A percentile compares a stretch with the other conserved stretches of the same genome.
Conservation (phyloP, 2,113 vertebrate species). For the Sialia sialis region DNA sequence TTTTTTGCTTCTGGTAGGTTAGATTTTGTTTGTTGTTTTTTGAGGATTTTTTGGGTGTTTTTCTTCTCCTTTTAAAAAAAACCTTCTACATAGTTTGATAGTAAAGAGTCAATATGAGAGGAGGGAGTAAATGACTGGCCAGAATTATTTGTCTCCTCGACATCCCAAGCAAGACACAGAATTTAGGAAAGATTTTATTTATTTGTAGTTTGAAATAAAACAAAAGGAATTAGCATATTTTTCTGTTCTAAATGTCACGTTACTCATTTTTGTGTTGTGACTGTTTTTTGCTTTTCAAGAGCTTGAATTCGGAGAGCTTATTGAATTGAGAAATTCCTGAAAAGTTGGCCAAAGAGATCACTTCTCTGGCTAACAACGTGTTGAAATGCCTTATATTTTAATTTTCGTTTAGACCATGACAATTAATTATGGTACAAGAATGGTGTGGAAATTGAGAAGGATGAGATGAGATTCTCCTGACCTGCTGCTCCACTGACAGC, state of each 20-base stretch:
- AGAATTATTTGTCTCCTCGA: not conserved
- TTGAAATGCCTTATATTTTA: conserved; percentile 12
- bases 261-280: not conserved
- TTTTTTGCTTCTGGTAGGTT: not conserved
- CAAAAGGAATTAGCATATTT: not conserved
- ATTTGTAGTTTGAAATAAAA: not conserved
- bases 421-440: conserved; percentile 38
- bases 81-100: not conserved
- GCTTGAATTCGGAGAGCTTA: not conserved
- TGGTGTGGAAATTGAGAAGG: conserved; percentile 19
- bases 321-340: not conserved
- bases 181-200: not conserved
- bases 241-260: not conserved
- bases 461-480: conserved; percentile 39
- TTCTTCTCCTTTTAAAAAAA: too few species aligned
- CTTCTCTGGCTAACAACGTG: not conserved
- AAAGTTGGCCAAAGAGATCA: not conserved
- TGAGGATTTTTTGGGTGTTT: too few species aligned
- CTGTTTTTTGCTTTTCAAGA: not conserved
- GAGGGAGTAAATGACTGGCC: not conserved
- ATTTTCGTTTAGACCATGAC: conserved; percentile 28
- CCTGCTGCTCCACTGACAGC: not conserved
- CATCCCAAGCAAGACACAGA: accelerated
- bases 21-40: accelerated
- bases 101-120: not conserved